Conservation (phyloP, 2,888 invertebrate species). For the Smittia sp. region DNA sequence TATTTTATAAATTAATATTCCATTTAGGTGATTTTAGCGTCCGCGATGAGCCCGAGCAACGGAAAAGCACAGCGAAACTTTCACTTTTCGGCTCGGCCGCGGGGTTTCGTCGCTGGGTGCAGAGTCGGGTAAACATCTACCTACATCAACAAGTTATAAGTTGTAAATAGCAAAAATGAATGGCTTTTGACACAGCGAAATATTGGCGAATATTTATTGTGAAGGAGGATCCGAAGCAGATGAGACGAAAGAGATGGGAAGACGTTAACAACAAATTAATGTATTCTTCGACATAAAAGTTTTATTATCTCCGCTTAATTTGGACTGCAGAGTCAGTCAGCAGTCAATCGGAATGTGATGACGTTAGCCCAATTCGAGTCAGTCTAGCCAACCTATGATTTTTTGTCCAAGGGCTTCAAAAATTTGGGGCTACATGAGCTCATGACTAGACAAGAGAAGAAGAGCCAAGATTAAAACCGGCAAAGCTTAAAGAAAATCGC, state of each 20-base stretch:
- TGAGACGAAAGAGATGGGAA: neutral
- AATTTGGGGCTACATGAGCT: no score
- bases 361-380: no score
- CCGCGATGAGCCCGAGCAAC: conserved; percentile 2
- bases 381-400: no score
- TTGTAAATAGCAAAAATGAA: conserved; percentile 6
- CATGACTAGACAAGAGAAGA: no score
- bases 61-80: conserved; percentile 5
- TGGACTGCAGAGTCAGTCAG: no score
- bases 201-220: no score
- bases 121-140: neutral
- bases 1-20: conserved; percentile 22
- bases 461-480: no score
- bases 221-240: neutral
- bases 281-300: neutral
- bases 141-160: conserved; percentile 17
- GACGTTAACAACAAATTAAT: neutral
- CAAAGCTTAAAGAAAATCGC: no score
- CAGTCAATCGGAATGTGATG: no score
- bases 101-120: neutral
- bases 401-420: no score
- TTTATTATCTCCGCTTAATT: neutral
- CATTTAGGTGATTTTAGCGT: conserved; percentile 4
- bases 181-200: neutral
- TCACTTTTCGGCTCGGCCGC: conserved; percentile 19